These are phyloP conservation scores for Cirrhinus molitorella DNA, from an alignment of 2,797 vertebrate genomes.

Conservation along the genomic window DNA sequence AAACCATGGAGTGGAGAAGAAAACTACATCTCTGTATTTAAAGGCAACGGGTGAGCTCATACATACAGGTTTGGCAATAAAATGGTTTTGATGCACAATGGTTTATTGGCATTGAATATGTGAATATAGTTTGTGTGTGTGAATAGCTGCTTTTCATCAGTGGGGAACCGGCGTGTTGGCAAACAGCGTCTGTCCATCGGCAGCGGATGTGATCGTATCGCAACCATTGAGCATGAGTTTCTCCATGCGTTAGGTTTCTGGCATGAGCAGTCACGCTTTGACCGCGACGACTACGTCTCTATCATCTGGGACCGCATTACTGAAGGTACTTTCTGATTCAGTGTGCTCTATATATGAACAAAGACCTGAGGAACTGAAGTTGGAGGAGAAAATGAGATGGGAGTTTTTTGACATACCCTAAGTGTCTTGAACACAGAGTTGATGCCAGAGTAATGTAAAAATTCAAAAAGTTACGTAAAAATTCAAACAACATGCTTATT, in stretches of 20 bases:
- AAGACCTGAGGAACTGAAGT: not conserved
- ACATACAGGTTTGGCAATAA: not conserved
- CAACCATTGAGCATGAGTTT: constrained; percentile 83
- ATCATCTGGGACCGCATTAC: constrained; percentile 81
- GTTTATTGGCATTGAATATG: too few relatives aligned
- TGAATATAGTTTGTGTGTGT: not conserved
- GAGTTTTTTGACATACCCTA: too few relatives aligned
- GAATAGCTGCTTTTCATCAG: constrained; percentile 89
- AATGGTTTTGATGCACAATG: not conserved
- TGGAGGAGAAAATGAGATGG: too few relatives aligned
- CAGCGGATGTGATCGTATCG: constrained; percentile 77
- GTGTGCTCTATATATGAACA: not conserved
- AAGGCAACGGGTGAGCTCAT: constrained; percentile 86
- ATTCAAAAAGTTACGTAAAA: too few relatives aligned
- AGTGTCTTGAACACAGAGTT: too few relatives aligned
- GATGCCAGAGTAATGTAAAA: too few relatives aligned
- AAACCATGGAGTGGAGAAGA: constrained; percentile 90
- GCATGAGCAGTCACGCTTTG: constrained; percentile 90
- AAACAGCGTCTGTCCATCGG: constrained; percentile 85
- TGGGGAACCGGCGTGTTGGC: constrained; percentile 84
- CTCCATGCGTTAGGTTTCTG: constrained; percentile 89
- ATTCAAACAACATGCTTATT: too few relatives aligned
- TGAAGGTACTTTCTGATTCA: constrained; percentile 67
- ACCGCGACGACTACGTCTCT: constrained; percentile 85
- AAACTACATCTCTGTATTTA: constrained; percentile 93